Percentiles rank a stretch among this genome's conserved stretches.
phyloP scores from a whole-genome alignment of 2,888 invertebrate genomes.

The Agrotis segetum region DNA sequence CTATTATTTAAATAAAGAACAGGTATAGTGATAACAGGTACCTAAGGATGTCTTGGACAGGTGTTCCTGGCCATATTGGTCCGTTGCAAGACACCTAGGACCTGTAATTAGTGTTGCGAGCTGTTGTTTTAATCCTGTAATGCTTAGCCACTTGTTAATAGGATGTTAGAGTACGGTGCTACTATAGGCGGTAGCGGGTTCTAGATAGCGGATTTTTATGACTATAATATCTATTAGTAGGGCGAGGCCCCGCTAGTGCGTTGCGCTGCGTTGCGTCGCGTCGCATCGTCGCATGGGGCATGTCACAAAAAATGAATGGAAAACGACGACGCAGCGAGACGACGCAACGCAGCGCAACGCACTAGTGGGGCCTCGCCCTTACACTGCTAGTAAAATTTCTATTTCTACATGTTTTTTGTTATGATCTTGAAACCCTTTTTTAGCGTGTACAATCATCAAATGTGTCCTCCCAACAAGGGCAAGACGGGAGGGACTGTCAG shows the following conservation, averaged over 20 bases:
- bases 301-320: too few relatives aligned
- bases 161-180: constrained; percentile 39
- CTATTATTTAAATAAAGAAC: constrained; percentile 43
- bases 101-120: constrained; percentile 75
- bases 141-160: constrained; percentile 69
- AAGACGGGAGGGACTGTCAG: too few relatives aligned
- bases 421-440: neutral
- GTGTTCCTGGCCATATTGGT: constrained; percentile 72
- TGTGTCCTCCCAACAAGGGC: too few relatives aligned
- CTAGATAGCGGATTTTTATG: neutral
- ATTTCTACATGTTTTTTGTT: neutral
- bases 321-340: too few relatives aligned
- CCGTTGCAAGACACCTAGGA: constrained; percentile 68
- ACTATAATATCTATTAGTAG: too few relatives aligned
- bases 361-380: too few relatives aligned
- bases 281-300: too few relatives aligned
- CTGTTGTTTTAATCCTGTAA: constrained; percentile 75
- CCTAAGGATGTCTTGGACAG: constrained; percentile 65
- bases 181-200: constrained; percentile 47
- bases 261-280: too few relatives aligned
- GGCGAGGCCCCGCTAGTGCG: too few relatives aligned
- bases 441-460: too few relatives aligned
- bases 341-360: too few relatives aligned
- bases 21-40: constrained; percentile 55
- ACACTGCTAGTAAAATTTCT: neutral